Base-by-base conservation (phyloP, 2,797 vertebrate genomes). In the Anisognathus igniventris region DNA sequence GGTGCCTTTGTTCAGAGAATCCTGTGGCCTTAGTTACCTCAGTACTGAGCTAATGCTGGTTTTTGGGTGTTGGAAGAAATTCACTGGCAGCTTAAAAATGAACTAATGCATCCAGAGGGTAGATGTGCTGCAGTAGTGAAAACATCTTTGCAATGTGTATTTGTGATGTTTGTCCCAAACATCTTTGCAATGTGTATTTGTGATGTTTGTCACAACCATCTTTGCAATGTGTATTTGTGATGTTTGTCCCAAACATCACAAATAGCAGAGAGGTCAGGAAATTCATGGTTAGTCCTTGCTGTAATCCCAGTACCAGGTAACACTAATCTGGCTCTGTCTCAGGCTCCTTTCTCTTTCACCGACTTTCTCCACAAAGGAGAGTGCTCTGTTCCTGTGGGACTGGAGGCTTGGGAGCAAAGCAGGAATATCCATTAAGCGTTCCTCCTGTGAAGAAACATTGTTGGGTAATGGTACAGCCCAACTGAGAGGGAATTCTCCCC, bases 401-500 rank as follows among this genome's bases (percentile, higher is more conserved):
- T 0, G 0, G 28, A 39, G 64, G 30, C 24, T 23, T 23, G 10
- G n/a, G 14, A 20, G 13, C 25, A 14, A 24, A 83, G 20, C 6
- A 8, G 28, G 22, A 56, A 39, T 4, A 5, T 22, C 7, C 15
- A 19, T 3, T 18, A 45, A 30, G 18, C 2, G 0, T 17, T 66
- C 12, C 9, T 45, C 14, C 40, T 25, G 15, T 15, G 33, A 48
- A 33, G 40, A 70, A 31, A 39, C 17, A 4, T 15, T 2, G 5
- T 7, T 37, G 25, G 3, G 7, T 22, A 39, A 57, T 18, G 33
- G n/a, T 8, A 33, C 7, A 14, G 22, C 30, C 18, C 37, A 23
- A 0, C 2, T 1, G 4, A 57, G 10, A 21, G 27, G 27, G 28
- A 40, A 39, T 28, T n/a, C 60, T 22, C 4, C 4, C 0, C 21